A percentile compares a stretch with the other conserved stretches of the same genome.
phyloP scores from a whole-genome alignment of 1,140 invertebrate genomes.

The Ctenoplectra terminalis region DNA sequence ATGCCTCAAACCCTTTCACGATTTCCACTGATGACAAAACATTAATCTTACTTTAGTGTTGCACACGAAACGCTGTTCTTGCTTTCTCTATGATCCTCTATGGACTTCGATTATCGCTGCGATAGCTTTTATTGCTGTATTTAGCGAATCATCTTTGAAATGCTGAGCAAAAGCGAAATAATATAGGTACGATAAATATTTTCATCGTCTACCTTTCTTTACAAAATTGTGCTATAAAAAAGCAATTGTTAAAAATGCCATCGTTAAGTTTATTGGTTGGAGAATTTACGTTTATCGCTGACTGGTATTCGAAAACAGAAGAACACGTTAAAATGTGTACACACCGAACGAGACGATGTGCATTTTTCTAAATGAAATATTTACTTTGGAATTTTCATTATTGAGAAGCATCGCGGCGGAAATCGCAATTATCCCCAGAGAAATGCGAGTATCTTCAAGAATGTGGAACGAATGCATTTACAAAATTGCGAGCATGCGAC shows the following conservation, averaged over 20 bases:
- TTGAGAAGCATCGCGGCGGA: slow-evolving; percentile 12
- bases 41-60: slow-evolving; percentile 22
- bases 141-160: background rate
- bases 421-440: slow-evolving; percentile 20
- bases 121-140: background rate
- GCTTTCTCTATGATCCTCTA: background rate
- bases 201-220: fast-evolving
- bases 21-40: slow-evolving; percentile 35
- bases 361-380: slow-evolving; percentile 24
- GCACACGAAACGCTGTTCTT: slow-evolving; percentile 13
- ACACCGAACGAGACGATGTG: background rate
- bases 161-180: no score
- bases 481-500: slow-evolving; percentile 2
- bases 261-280: background rate
- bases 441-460: background rate
- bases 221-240: background rate
- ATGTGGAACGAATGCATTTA: background rate
- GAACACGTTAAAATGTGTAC: background rate
- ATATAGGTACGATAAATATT: no score
- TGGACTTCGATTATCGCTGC: slow-evolving; percentile 10
- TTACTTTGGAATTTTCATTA: slow-evolving; percentile 5
- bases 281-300: background rate
- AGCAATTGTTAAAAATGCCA: no score
- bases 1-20: slow-evolving; percentile 26
- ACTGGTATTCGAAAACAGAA: background rate